phyloP scores from a whole-genome alignment of 2,888 invertebrate genomes.

The Hirtodrosophila trivittata region DNA sequence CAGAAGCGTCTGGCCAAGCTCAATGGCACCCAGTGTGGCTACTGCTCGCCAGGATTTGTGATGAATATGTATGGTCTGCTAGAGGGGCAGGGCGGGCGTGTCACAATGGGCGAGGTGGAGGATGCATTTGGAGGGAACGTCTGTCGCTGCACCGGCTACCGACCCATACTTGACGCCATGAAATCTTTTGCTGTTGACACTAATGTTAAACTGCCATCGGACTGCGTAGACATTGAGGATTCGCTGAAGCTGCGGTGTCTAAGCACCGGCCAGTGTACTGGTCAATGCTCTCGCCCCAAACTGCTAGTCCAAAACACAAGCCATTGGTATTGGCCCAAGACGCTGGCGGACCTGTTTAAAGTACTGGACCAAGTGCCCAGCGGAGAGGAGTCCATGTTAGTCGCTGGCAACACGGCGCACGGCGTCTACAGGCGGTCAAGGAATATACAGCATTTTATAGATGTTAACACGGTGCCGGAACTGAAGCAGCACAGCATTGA shows the following conservation, averaged over 20 bases:
- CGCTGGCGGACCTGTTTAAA: constrained; percentile 63
- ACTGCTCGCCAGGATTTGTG: constrained; percentile 91
- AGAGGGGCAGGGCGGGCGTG: constrained; percentile 84
- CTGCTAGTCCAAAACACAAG: constrained; percentile 21
- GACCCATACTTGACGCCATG: constrained; percentile 91
- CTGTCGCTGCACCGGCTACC: constrained; percentile 92
- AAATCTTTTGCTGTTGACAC: constrained; percentile 89
- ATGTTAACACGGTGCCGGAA: constrained; percentile 86
- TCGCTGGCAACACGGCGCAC: constrained; percentile 91
- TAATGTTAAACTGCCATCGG: constrained; percentile 82
- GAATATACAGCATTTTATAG: constrained; percentile 85
- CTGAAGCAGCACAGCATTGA: constrained; percentile 84
- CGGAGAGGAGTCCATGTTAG: constrained; percentile 86
- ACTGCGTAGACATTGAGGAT: constrained; percentile 84
- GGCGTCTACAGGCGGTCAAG: constrained; percentile 85
- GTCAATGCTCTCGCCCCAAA: constrained; percentile 63
- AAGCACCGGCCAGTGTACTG: constrained; percentile 81
- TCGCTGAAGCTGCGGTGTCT: constrained; percentile 62
- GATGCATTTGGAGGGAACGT: constrained; percentile 91
- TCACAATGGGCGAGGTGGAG: constrained; percentile 88
- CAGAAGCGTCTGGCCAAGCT: constrained; percentile 87
- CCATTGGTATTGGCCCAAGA: constrained; percentile 78
- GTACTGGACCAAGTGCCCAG: constrained; percentile 79
- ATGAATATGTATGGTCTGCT: constrained; percentile 88
- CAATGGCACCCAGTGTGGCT: constrained; percentile 90